These are phyloP conservation scores for Thaumetopoea pityocampa DNA, from an alignment of 1,140 invertebrate genomes.

Conservation along the genomic window DNA sequence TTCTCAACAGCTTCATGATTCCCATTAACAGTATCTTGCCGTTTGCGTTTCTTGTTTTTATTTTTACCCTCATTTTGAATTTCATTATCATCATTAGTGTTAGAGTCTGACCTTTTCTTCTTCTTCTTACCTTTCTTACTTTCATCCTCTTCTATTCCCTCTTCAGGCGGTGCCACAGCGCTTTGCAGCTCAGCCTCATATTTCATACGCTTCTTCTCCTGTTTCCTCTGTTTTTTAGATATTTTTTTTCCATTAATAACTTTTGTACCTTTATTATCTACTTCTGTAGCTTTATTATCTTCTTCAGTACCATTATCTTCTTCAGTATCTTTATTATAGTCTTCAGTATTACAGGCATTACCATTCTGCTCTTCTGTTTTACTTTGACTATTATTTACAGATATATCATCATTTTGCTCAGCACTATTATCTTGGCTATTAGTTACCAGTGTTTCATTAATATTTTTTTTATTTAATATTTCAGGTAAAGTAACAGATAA, in stretches of 20 bases:
- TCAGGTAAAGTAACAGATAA: no score
- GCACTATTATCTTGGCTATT: conserved; percentile 19
- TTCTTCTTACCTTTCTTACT: conserved; percentile 64
- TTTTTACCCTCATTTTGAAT: conserved; percentile 33
- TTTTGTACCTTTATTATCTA: conserved; percentile 23
- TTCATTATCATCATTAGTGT: conserved; percentile 37
- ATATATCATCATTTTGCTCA: conserved; percentile 12
- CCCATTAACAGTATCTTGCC: conserved; percentile 50
- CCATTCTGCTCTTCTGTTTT: conserved; percentile 13
- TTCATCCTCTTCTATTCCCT: conserved; percentile 37
- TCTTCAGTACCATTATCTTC: conserved; percentile 24
- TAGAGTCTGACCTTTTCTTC: conserved; percentile 51
- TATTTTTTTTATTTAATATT: conserved; percentile 32
- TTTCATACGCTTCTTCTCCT: conserved; percentile 72
- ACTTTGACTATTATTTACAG: conserved; percentile 9
- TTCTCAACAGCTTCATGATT: conserved; percentile 28
- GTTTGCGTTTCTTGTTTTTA: conserved; percentile 63
- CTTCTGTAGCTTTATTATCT: conserved; percentile 12
- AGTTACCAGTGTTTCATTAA: conserved; percentile 18
- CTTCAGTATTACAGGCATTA: conserved; percentile 21
- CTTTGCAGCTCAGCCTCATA: conserved; percentile 70
- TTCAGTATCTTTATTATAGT: conserved; percentile 13
- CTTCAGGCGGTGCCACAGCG: conserved; percentile 33
- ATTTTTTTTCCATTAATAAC: conserved; percentile 53
- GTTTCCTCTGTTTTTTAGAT: conserved; percentile 76